phyloP scores from a whole-genome alignment of 2,888 invertebrate species.

The Atrina japonica region DNA sequence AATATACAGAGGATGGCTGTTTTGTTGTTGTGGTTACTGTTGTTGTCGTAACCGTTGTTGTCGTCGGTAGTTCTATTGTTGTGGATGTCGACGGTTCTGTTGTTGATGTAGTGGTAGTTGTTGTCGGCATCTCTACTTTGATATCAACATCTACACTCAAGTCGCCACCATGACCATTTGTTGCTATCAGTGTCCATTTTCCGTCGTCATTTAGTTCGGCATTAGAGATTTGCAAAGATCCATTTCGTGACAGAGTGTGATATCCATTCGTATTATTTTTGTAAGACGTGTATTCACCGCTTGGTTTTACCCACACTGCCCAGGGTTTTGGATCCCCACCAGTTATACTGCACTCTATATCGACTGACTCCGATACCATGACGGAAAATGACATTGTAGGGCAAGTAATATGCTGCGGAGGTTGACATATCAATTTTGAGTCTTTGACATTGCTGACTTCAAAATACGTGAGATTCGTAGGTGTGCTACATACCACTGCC shows the following conservation, averaged over 20 bases:
- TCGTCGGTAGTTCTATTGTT: slow-evolving; percentile 3
- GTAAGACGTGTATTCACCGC: not conserved
- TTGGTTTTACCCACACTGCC: slow-evolving; percentile 15
- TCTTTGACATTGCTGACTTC: slow-evolving; percentile 19
- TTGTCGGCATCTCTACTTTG: not conserved
- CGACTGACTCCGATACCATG: not conserved
- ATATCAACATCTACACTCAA: slow-evolving; percentile 20
- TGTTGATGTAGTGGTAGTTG: slow-evolving; percentile 3
- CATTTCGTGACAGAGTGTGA: slow-evolving; percentile 3
- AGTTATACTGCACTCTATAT: slow-evolving; percentile 7
- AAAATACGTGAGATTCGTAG: slow-evolving; percentile 16
- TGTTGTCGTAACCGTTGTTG: slow-evolving; percentile 7
- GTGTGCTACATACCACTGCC: slow-evolving; percentile 25
- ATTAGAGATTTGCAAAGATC: slow-evolving; percentile 5
- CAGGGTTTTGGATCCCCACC: slow-evolving; percentile 25
- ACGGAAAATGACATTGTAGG: not conserved
- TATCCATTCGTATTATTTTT: slow-evolving; percentile 16
- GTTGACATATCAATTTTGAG: slow-evolving; percentile 16
- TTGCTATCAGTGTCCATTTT: slow-evolving; percentile 14
- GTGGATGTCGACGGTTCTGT: slow-evolving; percentile 5
- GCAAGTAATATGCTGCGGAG: slow-evolving; percentile 26
- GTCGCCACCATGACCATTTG: slow-evolving; percentile 11
- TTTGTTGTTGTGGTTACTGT: not conserved
- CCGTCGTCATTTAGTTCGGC: slow-evolving; percentile 3
- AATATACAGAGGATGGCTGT: not conserved